Evolutionary conservation across 2,888 invertebrate species (phyloP).

Genomic region (Lycocerus yunnanus): DNA sequence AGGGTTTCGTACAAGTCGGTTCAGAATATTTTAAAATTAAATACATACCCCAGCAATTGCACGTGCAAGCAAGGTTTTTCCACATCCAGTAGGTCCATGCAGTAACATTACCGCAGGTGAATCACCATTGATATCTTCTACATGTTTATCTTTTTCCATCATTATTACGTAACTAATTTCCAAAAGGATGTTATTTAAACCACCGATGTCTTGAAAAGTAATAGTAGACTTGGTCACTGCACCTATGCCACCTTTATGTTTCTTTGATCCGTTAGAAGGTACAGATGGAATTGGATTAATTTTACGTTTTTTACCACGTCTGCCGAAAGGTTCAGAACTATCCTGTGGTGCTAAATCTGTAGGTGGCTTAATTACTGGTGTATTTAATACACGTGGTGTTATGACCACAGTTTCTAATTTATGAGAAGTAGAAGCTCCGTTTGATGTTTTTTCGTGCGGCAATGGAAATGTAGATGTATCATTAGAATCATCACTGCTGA

Average conservation of each 20-base stretch:
- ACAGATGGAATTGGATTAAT: conserved; percentile 40
- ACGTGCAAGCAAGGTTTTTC: conserved; percentile 81
- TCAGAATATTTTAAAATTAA: background rate
- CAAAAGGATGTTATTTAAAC: conserved; percentile 73
- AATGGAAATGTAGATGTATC: conserved; percentile 57
- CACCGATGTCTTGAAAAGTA: conserved; percentile 80
- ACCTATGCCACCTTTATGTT: conserved; percentile 49
- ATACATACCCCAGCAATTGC: conserved; percentile 78
- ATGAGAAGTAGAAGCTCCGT: conserved; percentile 57
- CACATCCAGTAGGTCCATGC: conserved; percentile 96
- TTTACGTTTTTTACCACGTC: conserved; percentile 52
- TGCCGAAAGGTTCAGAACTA: background rate
- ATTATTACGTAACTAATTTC: conserved; percentile 45
- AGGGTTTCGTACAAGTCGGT: conserved; percentile 5
- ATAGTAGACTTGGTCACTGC: conserved; percentile 49
- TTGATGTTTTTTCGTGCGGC: conserved; percentile 43
- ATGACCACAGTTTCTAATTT: conserved; percentile 46
- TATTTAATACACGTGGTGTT: conserved; percentile 43
- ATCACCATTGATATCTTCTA: conserved; percentile 76
- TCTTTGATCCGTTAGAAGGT: conserved; percentile 46
- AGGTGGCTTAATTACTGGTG: conserved; percentile 53
- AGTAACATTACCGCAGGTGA: conserved; percentile 87
- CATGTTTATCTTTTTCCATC: too few relatives aligned
- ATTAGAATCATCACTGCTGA: conserved; percentile 76
- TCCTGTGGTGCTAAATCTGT: conserved; percentile 44